These are phyloP conservation scores for Melitaea cinxia DNA, from an alignment of 1,140 invertebrate species.

Conservation along the genomic window DNA sequence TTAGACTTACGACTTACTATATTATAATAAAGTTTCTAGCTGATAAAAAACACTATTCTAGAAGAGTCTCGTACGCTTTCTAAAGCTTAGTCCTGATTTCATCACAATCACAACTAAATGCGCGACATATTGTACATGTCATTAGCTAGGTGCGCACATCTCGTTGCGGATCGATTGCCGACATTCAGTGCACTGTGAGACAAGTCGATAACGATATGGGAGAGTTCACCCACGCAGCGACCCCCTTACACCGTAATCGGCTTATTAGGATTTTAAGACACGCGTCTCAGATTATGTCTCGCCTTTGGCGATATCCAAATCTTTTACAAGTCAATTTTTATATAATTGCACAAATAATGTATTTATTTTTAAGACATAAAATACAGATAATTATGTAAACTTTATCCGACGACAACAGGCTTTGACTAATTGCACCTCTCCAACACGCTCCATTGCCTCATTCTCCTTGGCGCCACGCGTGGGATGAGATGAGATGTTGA, in stretches of 20 bases:
- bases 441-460: slow-evolving; percentile 54
- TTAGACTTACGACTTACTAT: too few species aligned
- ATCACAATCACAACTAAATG: slow-evolving; percentile 3
- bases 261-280: slow-evolving; percentile 67
- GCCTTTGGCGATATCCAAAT: slow-evolving; percentile 15
- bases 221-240: slow-evolving; percentile 54
- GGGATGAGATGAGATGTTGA: slow-evolving; percentile 67
- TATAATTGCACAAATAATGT: slow-evolving; percentile 23
- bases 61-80: too few species aligned
- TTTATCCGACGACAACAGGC: slow-evolving; percentile 22
- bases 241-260: slow-evolving; percentile 64
- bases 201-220: slow-evolving; percentile 56
- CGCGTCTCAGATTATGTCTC: slow-evolving; percentile 44
- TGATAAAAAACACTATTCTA: too few species aligned
- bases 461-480: slow-evolving; percentile 64
- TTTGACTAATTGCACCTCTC: slow-evolving; percentile 30
- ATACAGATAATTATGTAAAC: slow-evolving; percentile 7
- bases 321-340: slow-evolving; percentile 5
- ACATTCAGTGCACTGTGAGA: slow-evolving; percentile 61
- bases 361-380: background rate
- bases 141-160: slow-evolving; percentile 28
- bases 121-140: background rate
- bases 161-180: slow-evolving; percentile 58
- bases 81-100: background rate
- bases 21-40: too few species aligned